Evolutionary conservation across 1,140 invertebrate species (phyloP).

Genomic region (Rhagoletis pomonella): DNA sequence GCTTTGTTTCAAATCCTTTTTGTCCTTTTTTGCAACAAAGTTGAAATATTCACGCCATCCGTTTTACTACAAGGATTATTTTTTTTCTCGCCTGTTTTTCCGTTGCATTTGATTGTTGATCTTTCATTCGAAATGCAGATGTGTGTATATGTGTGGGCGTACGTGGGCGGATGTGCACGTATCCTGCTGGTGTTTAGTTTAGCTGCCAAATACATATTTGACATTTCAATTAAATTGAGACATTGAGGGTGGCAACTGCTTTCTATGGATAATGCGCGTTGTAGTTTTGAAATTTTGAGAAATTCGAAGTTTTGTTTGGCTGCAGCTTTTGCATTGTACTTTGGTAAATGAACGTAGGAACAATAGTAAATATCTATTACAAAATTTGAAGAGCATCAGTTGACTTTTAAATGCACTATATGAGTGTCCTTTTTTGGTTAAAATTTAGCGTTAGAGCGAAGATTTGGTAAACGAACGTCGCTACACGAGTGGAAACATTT

Average conservation of each 20-base stretch:
- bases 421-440: no score
- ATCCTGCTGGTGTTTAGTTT: neutral
- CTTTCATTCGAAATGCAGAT: neutral
- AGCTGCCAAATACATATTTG: slow-evolving; percentile 6
- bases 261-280: neutral
- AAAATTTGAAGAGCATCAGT: no score
- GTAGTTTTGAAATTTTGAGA: neutral
- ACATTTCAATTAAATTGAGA: slow-evolving; percentile 44
- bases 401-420: no score
- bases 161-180: neutral
- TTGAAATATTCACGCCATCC: slow-evolving; percentile 20
- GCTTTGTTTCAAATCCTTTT: slow-evolving; percentile 29
- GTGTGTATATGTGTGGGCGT: neutral
- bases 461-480: neutral
- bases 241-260: neutral
- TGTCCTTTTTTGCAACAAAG: slow-evolving; percentile 10
- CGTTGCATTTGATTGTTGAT: neutral
- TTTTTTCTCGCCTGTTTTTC: neutral
- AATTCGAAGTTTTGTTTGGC: neutral
- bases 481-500: neutral
- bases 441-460: neutral
- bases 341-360: no score
- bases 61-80: neutral
- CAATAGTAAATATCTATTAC: no score
- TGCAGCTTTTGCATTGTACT: no score